phyloP scores from a whole-genome alignment of 2,888 invertebrate genomes.

The Dichetophora obliterata region DNA sequence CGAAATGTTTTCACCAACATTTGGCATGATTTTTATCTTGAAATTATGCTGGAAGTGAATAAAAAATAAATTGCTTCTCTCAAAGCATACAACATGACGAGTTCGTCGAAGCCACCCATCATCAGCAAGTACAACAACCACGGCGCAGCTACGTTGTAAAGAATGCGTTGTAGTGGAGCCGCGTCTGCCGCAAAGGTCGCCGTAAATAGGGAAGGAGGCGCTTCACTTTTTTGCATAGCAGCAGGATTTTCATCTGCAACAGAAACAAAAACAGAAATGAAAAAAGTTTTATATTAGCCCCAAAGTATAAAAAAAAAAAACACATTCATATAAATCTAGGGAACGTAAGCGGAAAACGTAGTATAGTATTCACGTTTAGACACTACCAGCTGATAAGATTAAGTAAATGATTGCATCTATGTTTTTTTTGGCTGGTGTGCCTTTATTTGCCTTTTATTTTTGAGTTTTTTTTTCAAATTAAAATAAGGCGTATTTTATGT shows the following conservation, averaged over 20 bases:
- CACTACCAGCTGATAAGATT: too few relatives aligned
- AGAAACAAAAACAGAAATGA: conserved; percentile 43
- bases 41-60: conserved; percentile 23
- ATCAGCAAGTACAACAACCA: conserved; percentile 21
- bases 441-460: not conserved
- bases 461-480: too few relatives aligned
- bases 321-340: not conserved
- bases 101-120: conserved; percentile 33
- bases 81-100: conserved; percentile 2
- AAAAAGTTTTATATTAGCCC: not conserved
- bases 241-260: conserved; percentile 86
- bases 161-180: not conserved
- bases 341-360: not conserved
- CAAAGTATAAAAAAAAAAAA: conserved; percentile 5
- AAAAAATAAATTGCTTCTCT: conserved; percentile 20
- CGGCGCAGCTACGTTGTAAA: conserved; percentile 16
- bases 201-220: conserved; percentile 32
- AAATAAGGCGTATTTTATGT: too few relatives aligned
- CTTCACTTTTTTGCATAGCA: conserved; percentile 87
- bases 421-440: too few relatives aligned
- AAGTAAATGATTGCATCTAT: too few relatives aligned
- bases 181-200: not conserved
- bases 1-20: conserved; percentile 3
- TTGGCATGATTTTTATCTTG: conserved; percentile 33
- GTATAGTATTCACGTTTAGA: too few relatives aligned